These are phyloP conservation scores for Lasioglossum baleicum DNA, from an alignment of 1,140 invertebrate species.

Conservation along the genomic window DNA sequence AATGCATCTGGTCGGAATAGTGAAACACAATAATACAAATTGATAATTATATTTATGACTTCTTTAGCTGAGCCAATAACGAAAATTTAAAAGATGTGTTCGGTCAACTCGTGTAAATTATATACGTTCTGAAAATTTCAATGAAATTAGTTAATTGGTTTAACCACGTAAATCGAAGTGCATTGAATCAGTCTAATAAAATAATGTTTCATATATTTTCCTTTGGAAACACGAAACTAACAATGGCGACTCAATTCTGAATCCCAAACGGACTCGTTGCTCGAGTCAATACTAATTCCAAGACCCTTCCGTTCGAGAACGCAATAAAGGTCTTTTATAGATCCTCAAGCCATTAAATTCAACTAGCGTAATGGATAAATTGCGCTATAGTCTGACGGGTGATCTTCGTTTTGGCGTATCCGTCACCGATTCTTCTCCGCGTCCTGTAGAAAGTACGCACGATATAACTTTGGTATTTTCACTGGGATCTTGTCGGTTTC, in stretches of 20 bases:
- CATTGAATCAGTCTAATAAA: too few species aligned
- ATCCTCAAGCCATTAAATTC: slow-evolving; percentile 64
- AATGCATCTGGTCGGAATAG: too few species aligned
- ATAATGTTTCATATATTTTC: too few species aligned
- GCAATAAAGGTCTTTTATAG: slow-evolving; percentile 1
- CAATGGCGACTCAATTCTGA: background rate
- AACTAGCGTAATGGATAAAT: slow-evolving; percentile 73
- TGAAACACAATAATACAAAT: too few species aligned
- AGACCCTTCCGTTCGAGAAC: background rate
- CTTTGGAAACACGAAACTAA: background rate
- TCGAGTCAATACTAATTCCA: background rate
- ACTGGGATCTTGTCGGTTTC: too few species aligned
- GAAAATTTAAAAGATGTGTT: too few species aligned
- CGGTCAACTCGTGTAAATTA: too few species aligned
- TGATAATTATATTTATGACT: too few species aligned
- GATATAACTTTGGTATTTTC: slow-evolving; percentile 1
- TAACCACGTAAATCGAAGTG: too few species aligned
- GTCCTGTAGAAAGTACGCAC: slow-evolving; percentile 31
- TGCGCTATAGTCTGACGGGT: slow-evolving; percentile 50
- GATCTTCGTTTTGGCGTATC: slow-evolving; percentile 42
- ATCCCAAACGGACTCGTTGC: background rate
- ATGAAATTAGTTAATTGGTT: too few species aligned
- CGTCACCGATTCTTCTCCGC: slow-evolving; percentile 17
- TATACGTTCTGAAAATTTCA: too few species aligned
- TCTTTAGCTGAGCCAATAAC: too few species aligned